Conservation (phyloP, 1,140 invertebrate genomes). For the Conus ventricosus region DNA sequence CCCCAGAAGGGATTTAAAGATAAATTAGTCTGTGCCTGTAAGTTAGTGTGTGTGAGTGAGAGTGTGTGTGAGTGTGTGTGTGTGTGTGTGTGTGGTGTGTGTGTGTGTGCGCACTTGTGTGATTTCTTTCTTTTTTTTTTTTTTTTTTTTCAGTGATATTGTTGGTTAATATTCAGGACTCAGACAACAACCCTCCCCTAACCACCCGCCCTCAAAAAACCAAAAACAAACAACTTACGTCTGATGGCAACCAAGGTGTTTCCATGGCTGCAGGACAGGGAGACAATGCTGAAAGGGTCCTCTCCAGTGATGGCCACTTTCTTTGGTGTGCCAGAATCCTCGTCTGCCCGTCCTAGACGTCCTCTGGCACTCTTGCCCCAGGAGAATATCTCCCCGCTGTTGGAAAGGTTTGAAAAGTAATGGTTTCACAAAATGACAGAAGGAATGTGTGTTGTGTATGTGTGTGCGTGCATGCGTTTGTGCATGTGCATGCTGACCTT, state of each 20-base stretch:
- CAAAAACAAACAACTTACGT: conserved; percentile 54
- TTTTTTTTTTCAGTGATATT: too few relatives aligned
- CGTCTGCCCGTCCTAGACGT: conserved; percentile 63
- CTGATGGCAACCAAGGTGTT: conserved; percentile 70
- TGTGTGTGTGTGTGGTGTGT: too few relatives aligned
- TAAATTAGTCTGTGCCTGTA: too few relatives aligned
- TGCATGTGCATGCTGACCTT: background rate
- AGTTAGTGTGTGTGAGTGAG: too few relatives aligned
- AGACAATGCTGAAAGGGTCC: conserved; percentile 62
- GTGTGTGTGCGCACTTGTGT: too few relatives aligned
- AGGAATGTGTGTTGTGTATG: background rate
- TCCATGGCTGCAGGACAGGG: conserved; percentile 70
- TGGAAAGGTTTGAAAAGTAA: conserved; percentile 30
- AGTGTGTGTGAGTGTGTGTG: too few relatives aligned
- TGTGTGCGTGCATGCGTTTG: background rate
- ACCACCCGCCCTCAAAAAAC: background rate
- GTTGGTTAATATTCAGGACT: too few relatives aligned
- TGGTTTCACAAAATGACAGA: background rate
- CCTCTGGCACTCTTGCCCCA: conserved; percentile 72
- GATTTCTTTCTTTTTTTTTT: too few relatives aligned
- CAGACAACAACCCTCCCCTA: too few relatives aligned
- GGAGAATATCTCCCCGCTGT: conserved; percentile 68
- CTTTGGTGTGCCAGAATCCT: conserved; percentile 59
- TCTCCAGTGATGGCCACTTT: conserved; percentile 57
- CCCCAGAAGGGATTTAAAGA: too few relatives aligned